A percentile compares a stretch with the other conserved stretches of the same genome.
Conservation (phyloP, 2,113 vertebrate genomes). For the Morone saxatilis region DNA sequence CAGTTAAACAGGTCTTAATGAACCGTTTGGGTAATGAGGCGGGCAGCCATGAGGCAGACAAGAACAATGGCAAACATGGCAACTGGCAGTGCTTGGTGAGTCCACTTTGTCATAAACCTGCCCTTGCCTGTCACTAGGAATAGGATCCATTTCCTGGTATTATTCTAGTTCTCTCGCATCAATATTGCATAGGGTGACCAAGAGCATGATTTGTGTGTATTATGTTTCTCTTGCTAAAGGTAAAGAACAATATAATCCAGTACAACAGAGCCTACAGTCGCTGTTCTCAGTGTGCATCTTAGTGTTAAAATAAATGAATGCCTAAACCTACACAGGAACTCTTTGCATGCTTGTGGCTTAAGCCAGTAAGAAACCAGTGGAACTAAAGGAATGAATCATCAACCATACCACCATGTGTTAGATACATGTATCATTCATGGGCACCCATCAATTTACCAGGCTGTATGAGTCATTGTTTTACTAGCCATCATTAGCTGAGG, state of each 20-base stretch:
- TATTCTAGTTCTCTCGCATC: conserved; percentile 38
- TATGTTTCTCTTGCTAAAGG: conserved; percentile 30
- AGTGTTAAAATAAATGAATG: conserved; percentile 1
- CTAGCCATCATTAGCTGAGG: background rate
- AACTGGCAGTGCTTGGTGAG: conserved; percentile 17
- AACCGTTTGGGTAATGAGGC: conserved; percentile 62
- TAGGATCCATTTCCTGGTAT: conserved; percentile 41
- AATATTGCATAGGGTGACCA: conserved; percentile 49
- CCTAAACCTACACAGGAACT: background rate
- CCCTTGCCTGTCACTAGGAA: conserved; percentile 32
- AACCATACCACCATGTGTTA: background rate
- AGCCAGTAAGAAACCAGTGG: conserved; percentile 1
- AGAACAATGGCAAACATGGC: conserved; percentile 51
- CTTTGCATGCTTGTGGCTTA: background rate
- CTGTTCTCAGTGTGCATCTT: background rate
- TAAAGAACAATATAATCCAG: conserved; percentile 3
- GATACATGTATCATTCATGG: conserved; percentile 11
- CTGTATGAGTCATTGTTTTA: conserved; percentile 7
- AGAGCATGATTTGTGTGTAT: conserved; percentile 25
- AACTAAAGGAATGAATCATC: conserved; percentile 2
- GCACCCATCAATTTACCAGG: conserved; percentile 1
- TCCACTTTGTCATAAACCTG: conserved; percentile 41
- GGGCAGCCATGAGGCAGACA: conserved; percentile 31
- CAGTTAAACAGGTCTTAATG: conserved; percentile 65
- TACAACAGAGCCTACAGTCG: background rate